Base-by-base conservation (phyloP, 2,797 vertebrate species). In the Xenopus petersii region DNA sequence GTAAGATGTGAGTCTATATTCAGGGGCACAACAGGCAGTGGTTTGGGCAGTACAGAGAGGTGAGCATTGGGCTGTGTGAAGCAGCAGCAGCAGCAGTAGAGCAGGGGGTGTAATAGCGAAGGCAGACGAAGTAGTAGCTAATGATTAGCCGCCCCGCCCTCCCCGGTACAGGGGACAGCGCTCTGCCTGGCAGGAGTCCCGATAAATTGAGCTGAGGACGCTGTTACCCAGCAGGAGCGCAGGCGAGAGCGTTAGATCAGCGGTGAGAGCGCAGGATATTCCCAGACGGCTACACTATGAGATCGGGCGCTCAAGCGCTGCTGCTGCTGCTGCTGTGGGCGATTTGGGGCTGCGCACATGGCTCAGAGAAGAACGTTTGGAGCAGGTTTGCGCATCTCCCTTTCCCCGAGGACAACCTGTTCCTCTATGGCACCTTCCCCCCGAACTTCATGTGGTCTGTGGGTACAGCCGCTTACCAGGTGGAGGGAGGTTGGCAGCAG, bases 401-500 rank as follows among this genome's bases (percentile, higher is more conserved):
- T 8, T 92, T 90, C 49, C 97, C 95, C 0, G 93, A 89, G 10
- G 95, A 95, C 85, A 88, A 92, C 33, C 92, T 93, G 4, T 95
- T 95, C 73, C 94, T 97, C n/a, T 88, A 94, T 75, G 93, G 93
- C 67, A 93, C 92, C 30, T 99, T 98, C 88, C 97, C 97, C 75
- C 80, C 86, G 12, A 90, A 87, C 81, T 99, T 99, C 83, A 86
- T 92, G 12, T 99, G 97, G 97, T 92, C 95, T 0, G 94, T 92
- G 73, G 97, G 96, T 85, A 98, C 94, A 9, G 94, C 97, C 8
- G 96, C 97, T 15, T 97, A 97, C 84, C 96, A 96, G 85, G 93
- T 94, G 5, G 97, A 98, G 84, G 96, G 97, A 16, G 96, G 93
- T 49, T 97, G 93, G 86, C 88, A 88, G n/a, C 94, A 94, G 84